These are phyloP conservation scores for Lycia hirtaria DNA, from an alignment of 2,888 invertebrate genomes.

Conservation along the genomic window DNA sequence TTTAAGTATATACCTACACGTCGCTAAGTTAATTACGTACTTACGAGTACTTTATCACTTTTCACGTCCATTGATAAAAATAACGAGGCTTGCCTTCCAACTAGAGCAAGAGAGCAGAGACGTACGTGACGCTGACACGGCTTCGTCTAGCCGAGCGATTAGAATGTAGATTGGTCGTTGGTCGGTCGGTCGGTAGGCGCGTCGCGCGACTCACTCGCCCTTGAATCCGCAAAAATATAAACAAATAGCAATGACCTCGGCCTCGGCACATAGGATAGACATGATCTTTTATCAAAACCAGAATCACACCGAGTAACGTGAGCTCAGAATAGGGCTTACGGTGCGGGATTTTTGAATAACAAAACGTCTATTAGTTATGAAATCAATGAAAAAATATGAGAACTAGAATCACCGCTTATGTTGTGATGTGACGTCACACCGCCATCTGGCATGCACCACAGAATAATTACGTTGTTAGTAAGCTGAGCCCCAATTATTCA, in stretches of 20 bases:
- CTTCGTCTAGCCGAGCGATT: no score
- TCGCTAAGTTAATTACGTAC: no score
- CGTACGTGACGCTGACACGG: background rate
- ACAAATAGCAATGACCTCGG: conserved; percentile 82
- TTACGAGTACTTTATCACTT: no score
- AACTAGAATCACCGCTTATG: conserved; percentile 76
- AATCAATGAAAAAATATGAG: no score
- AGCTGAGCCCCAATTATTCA: conserved; percentile 68
- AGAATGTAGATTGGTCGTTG: conserved; percentile 6
- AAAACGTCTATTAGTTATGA: conserved; percentile 52
- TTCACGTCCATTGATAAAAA: background rate
- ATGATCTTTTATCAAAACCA: conserved; percentile 52
- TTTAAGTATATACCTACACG: no score
- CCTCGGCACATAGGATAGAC: conserved; percentile 74
- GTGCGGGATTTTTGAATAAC: conserved; percentile 72
- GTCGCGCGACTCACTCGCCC: conserved; percentile 55
- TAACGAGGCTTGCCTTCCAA: background rate
- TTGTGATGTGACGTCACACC: conserved; percentile 78
- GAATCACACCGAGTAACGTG: conserved; percentile 65
- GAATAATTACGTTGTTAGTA: background rate
- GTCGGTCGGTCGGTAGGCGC: conserved; percentile 11
- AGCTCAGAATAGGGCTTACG: conserved; percentile 81
- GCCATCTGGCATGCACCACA: conserved; percentile 59
- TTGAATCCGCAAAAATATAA: conserved; percentile 78
- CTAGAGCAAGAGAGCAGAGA: background rate